phyloP scores from a whole-genome alignment of 2,888 invertebrate genomes.

The Amiota mariae region DNA sequence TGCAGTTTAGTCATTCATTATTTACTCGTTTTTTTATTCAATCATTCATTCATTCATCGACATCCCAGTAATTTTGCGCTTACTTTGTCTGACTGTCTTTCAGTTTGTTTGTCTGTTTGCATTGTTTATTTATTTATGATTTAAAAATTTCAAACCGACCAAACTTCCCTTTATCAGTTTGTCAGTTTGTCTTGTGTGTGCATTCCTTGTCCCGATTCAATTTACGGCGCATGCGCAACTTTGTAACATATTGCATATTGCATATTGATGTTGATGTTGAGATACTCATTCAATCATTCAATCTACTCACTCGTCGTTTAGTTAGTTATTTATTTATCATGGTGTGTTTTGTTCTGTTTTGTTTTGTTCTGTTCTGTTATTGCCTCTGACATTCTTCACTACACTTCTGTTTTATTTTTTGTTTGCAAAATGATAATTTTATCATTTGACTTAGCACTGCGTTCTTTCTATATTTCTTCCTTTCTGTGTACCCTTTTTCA shows the following conservation, averaged over 20 bases:
- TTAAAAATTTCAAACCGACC: slow-evolving; percentile 48
- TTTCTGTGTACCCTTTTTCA: background rate
- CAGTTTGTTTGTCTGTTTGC: background rate
- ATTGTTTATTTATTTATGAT: slow-evolving; percentile 46
- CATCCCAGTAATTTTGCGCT: slow-evolving; percentile 5
- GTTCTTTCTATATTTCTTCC: background rate
- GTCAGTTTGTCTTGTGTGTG: slow-evolving; percentile 41
- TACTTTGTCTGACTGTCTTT: slow-evolving; percentile 19
- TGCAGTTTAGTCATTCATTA: too few relatives aligned
- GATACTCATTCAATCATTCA: background rate
- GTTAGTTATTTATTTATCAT: background rate
- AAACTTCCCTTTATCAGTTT: background rate
- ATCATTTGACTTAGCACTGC: background rate
- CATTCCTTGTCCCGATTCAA: slow-evolving; percentile 38
- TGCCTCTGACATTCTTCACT: background rate
- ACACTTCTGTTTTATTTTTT: background rate
- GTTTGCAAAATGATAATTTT: slow-evolving; percentile 27
- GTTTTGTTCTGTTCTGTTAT: background rate
- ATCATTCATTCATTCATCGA: too few relatives aligned
- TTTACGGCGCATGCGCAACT: slow-evolving; percentile 10
- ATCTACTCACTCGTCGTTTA: background rate
- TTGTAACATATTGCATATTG: background rate
- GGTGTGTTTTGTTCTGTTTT: too few relatives aligned
- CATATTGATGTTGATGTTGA: background rate
- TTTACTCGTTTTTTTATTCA: too few relatives aligned